A percentile compares a stretch with the other conserved stretches of the same genome.
phyloP scores from a whole-genome alignment of 2,888 invertebrate species.

The Herminia tarsipennalis region DNA sequence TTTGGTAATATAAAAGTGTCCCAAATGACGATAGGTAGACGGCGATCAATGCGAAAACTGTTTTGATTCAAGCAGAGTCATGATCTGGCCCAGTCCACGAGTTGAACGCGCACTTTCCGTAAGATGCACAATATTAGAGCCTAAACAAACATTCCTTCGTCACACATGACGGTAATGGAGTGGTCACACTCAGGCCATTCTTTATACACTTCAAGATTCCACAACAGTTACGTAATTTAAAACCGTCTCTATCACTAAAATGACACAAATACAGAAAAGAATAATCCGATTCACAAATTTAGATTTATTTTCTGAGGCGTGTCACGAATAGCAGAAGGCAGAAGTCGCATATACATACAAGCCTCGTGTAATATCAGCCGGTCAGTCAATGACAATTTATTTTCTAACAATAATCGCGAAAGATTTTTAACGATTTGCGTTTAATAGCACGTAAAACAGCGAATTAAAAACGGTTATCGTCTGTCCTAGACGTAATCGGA shows the following conservation, averaged over 20 bases:
- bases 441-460: slow-evolving; percentile 72
- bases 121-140: slow-evolving; percentile 83
- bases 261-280: slow-evolving; percentile 82
- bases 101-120: slow-evolving; percentile 80
- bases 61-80: slow-evolving; percentile 82
- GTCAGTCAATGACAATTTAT: slow-evolving; percentile 86
- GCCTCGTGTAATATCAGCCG: slow-evolving; percentile 87
- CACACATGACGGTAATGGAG: slow-evolving; percentile 85
- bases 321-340: slow-evolving; percentile 85
- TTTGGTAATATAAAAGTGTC: slow-evolving; percentile 82
- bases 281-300: slow-evolving; percentile 82
- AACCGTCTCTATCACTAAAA: slow-evolving; percentile 82
- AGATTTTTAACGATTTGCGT: slow-evolving; percentile 70
- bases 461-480: slow-evolving; percentile 72
- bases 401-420: slow-evolving; percentile 76
- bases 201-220: slow-evolving; percentile 83
- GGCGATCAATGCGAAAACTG: slow-evolving; percentile 82
- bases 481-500: slow-evolving; percentile 72
- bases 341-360: slow-evolving; percentile 86
- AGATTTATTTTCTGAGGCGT: slow-evolving; percentile 85
- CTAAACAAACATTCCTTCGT: slow-evolving; percentile 86
- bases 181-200: slow-evolving; percentile 85
- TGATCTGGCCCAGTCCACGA: slow-evolving; percentile 81
- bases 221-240: slow-evolving; percentile 86
- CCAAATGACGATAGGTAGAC: slow-evolving; percentile 81